Percentiles rank a stretch among this genome's conserved stretches.
Evolutionary conservation across 2,888 invertebrate species (phyloP).

Genomic region (Xestia rhomboidea): DNA sequence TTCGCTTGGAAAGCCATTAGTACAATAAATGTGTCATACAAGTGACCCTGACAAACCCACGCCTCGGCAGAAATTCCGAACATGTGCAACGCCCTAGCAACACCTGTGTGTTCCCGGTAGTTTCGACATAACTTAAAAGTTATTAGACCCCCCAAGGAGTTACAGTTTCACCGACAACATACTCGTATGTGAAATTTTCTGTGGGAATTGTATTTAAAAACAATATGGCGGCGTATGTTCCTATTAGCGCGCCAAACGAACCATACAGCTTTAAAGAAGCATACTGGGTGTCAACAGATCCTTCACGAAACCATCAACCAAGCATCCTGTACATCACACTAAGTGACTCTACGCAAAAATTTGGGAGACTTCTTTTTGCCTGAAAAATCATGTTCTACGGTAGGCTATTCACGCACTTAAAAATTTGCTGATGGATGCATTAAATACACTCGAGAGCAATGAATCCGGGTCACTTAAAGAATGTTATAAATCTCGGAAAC

Average conservation of each 20-base stretch:
- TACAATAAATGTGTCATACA: constrained; percentile 24
- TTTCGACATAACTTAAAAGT: constrained; percentile 9
- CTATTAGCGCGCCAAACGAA: neutral
- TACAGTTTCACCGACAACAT: neutral
- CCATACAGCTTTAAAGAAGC: neutral
- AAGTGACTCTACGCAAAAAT: too few species aligned
- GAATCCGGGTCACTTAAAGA: too few species aligned
- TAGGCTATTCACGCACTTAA: too few species aligned
- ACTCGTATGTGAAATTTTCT: neutral
- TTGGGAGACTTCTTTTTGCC: too few species aligned
- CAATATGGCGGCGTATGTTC: neutral
- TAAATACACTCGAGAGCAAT: too few species aligned
- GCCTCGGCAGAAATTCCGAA: constrained; percentile 22
- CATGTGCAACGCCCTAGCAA: neutral
- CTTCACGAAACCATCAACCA: too few species aligned
- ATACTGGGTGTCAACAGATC: too few species aligned
- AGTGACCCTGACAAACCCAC: constrained; percentile 32
- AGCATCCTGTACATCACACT: too few species aligned
- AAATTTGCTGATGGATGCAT: too few species aligned
- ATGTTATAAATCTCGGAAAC: too few species aligned
- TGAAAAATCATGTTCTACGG: too few species aligned
- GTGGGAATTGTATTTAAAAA: neutral
- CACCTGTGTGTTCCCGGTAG: constrained; percentile 5
- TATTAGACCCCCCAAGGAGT: neutral
- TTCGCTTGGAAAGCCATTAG: constrained; percentile 44